These are phyloP conservation scores for Cinclus cinclus DNA, from an alignment of 2,113 vertebrate genomes.

Conservation along the genomic window DNA sequence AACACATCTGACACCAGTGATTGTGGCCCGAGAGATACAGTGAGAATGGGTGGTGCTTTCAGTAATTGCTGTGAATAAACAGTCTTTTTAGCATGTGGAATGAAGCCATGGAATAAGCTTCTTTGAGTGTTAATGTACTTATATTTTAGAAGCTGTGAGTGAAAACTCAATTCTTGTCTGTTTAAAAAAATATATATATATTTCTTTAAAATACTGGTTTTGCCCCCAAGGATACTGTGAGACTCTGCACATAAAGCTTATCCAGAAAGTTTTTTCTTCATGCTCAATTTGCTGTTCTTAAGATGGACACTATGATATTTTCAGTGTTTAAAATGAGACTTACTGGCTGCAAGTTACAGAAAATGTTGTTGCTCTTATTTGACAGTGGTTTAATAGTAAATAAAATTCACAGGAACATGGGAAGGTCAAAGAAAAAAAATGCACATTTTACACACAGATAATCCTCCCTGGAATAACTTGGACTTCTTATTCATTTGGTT, in stretches of 20 bases:
- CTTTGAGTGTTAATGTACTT: background rate
- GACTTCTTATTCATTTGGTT: background rate
- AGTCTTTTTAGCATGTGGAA: slow-evolving; percentile 9
- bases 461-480: background rate
- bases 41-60: slow-evolving; percentile 27
- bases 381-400: background rate
- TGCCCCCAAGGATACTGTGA: background rate
- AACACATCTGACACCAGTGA: slow-evolving; percentile 61
- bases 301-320: background rate
- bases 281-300: background rate
- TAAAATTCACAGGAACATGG: background rate
- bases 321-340: slow-evolving; percentile 1
- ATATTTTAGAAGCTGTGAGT: slow-evolving; percentile 10
- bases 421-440: background rate
- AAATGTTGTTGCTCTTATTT: background rate
- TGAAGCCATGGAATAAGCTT: background rate
- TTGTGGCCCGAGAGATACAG: slow-evolving; percentile 36
- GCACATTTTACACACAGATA: background rate
- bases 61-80: slow-evolving; percentile 17
- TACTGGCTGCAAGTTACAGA: background rate
- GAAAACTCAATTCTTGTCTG: background rate
- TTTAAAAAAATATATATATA: background rate
- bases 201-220: background rate
- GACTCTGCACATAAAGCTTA: background rate
- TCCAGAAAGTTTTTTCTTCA: background rate